phyloP scores from a whole-genome alignment of 1,140 invertebrate genomes.

The Triops longicaudatus region DNA sequence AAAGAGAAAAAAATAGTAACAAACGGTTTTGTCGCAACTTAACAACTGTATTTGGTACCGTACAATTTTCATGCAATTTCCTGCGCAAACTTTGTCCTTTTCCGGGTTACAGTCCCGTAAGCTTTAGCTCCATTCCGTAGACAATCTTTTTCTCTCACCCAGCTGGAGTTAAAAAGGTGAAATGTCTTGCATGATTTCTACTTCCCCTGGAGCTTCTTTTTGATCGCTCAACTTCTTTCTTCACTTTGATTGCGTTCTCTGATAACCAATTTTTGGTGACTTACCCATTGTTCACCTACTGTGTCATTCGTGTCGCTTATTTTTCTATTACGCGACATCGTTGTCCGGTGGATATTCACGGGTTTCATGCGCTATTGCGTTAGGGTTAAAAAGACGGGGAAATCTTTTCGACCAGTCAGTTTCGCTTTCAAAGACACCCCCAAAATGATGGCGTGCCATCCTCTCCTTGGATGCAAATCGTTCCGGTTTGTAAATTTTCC shows the following conservation, averaged over 20 bases:
- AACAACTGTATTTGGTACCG: background rate
- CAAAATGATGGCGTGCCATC: constrained; percentile 3
- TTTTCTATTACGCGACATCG: background rate
- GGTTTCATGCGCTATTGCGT: background rate
- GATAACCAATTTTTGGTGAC: background rate
- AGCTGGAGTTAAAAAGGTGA: background rate
- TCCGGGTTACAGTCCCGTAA: background rate
- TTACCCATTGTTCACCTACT: background rate
- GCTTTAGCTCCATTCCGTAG: background rate
- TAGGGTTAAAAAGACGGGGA: background rate
- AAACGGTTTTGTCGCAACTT: background rate
- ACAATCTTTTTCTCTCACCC: background rate
- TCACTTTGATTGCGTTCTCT: background rate
- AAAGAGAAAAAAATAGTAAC: background rate
- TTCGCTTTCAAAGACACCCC: background rate
- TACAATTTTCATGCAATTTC: background rate
- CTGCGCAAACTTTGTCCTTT: background rate
- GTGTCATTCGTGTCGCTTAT: background rate
- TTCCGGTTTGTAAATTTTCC: background rate
- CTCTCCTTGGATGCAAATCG: background rate
- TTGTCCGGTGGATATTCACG: background rate
- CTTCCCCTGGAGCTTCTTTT: background rate
- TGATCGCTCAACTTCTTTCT: background rate
- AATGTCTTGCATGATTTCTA: background rate
- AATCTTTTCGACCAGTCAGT: background rate